Conservation (phyloP, 1,140 invertebrate species). For the Chironomus striatipennis region DNA sequence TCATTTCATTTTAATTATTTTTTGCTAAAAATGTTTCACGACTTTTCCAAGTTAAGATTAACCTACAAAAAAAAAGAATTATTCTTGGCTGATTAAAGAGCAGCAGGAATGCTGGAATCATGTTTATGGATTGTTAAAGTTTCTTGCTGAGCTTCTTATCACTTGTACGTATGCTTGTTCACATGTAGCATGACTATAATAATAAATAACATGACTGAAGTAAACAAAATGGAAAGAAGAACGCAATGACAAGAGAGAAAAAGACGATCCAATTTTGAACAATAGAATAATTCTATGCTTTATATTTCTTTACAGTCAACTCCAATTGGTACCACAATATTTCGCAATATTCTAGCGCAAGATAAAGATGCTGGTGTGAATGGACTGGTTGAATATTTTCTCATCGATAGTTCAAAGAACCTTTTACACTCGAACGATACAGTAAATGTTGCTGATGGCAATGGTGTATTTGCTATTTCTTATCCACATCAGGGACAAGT, state of each 20-base stretch:
- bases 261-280: no score
- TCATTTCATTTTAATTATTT: no score
- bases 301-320: slow-evolving; percentile 55
- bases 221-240: no score
- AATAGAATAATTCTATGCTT: slow-evolving; percentile 15
- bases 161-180: no score
- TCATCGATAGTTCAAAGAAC: slow-evolving; percentile 50
- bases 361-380: slow-evolving; percentile 83
- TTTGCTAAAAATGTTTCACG: not conserved
- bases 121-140: not conserved
- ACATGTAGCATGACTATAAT: no score
- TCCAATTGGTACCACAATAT: slow-evolving; percentile 78
- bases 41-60: not conserved
- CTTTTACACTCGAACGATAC: slow-evolving; percentile 48
- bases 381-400: slow-evolving; percentile 72
- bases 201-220: no score
- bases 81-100: not conserved
- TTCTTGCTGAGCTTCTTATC: not conserved
- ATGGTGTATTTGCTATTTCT: slow-evolving; percentile 72
- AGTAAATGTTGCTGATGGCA: slow-evolving; percentile 65
- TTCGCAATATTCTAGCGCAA: slow-evolving; percentile 69
- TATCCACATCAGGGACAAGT: slow-evolving; percentile 78
- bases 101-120: slow-evolving; percentile 6
- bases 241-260: no score
- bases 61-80: not conserved